Conservation (phyloP, 2,888 invertebrate species). For the Netelia virgata region DNA sequence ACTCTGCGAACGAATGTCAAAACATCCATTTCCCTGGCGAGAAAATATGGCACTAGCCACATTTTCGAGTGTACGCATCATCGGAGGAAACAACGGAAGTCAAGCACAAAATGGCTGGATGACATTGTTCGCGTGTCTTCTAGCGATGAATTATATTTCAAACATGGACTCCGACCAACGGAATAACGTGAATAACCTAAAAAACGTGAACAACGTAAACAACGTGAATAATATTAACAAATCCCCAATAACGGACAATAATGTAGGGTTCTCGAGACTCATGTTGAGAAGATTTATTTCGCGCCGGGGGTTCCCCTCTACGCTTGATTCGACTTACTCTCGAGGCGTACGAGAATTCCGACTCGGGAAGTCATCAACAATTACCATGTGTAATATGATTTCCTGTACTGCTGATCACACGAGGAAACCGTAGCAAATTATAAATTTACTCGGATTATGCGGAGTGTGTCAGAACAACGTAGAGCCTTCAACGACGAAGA, state of each 20-base stretch:
- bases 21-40: constrained; percentile 93
- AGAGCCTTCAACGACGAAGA: not conserved
- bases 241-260: constrained; percentile 74
- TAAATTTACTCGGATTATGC: too few relatives aligned
- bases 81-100: constrained; percentile 99
- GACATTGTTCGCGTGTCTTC: constrained; percentile 99
- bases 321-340: too few relatives aligned
- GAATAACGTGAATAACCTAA: constrained; percentile 78
- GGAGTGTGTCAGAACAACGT: too few relatives aligned
- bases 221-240: constrained; percentile 63
- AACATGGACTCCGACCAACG: constrained; percentile 89
- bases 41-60: constrained; percentile 97
- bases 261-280: constrained; percentile 66
- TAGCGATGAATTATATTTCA: constrained; percentile 98
- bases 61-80: constrained; percentile 95
- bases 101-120: constrained; percentile 98
- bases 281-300: constrained; percentile 11
- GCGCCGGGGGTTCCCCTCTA: not conserved
- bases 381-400: too few relatives aligned
- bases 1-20: too few relatives aligned
- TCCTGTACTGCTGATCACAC: too few relatives aligned
- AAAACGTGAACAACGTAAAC: constrained; percentile 69
- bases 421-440: too few relatives aligned
- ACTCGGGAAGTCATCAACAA: too few relatives aligned
- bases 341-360: too few relatives aligned